A percentile compares a stretch with the other conserved stretches of the same genome.
phyloP scores from a whole-genome alignment of 2,888 invertebrate genomes.

The Dryococelus australis region DNA sequence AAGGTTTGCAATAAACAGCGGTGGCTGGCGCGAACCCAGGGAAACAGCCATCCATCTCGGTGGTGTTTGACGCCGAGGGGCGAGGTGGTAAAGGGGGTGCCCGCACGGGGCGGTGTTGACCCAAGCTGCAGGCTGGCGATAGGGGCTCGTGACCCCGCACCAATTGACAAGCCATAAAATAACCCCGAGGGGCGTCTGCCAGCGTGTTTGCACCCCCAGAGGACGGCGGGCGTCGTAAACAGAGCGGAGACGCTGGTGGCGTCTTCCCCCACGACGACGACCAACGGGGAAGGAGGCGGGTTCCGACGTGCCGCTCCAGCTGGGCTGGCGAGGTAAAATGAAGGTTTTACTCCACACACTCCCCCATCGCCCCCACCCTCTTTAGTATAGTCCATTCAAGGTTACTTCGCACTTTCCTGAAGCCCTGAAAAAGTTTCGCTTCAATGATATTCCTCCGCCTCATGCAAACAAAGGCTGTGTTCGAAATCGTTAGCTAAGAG shows the following conservation, averaged over 20 bases:
- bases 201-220: conserved; percentile 13
- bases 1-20: background rate
- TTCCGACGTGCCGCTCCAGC: background rate
- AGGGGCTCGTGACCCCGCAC: conserved; percentile 22
- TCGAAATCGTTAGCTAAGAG: too few species aligned
- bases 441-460: too few species aligned
- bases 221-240: conserved; percentile 19
- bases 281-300: background rate
- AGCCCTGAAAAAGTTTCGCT: too few species aligned
- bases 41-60: background rate
- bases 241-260: background rate
- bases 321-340: too few species aligned
- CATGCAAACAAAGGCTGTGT: too few species aligned
- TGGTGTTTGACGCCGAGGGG: background rate
- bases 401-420: too few species aligned
- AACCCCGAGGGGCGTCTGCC: conserved; percentile 19
- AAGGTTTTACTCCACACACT: too few species aligned
- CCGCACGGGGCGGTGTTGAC: conserved; percentile 5
- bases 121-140: conserved; percentile 19
- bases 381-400: too few species aligned
- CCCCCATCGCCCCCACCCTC: too few species aligned
- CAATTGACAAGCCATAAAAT: conserved; percentile 28
- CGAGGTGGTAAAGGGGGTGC: background rate
- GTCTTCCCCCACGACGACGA: background rate
- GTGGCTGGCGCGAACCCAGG: background rate